Conservation (phyloP, 2,113 vertebrate species). For the Dascyllus trimaculatus region DNA sequence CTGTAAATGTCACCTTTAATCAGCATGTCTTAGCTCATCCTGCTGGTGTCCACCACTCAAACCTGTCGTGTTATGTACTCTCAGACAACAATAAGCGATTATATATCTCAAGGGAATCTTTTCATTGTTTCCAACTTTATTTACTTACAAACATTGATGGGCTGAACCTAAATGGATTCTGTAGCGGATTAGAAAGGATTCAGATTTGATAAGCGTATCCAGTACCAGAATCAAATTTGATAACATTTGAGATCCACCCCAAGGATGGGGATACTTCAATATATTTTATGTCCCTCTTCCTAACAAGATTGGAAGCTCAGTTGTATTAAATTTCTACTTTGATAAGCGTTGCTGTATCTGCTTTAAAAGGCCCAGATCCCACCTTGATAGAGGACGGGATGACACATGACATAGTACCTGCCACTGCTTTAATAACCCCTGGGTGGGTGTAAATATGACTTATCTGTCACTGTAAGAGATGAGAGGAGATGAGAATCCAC, state of each 20-base stretch:
- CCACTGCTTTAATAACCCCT: conserved; percentile 56
- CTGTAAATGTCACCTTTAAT: no score
- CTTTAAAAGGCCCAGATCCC: conserved; percentile 18
- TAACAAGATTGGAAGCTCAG: conserved; percentile 2
- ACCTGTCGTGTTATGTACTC: background rate
- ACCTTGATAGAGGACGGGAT: conserved; percentile 54
- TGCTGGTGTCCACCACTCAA: background rate
- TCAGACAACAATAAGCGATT: background rate
- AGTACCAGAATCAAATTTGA: background rate
- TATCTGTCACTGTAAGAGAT: conserved; percentile 47
- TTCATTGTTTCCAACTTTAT: background rate
- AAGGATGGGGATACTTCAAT: background rate
- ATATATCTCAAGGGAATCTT: background rate
- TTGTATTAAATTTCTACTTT: conserved; percentile 13
- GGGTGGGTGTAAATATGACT: conserved; percentile 63
- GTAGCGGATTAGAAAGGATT: conserved; percentile 10
- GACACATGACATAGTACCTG: conserved; percentile 31
- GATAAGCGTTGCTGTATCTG: conserved; percentile 5
- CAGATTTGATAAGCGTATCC: background rate
- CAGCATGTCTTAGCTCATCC: no score
- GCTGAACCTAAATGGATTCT: conserved; percentile 1
- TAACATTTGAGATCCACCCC: background rate
- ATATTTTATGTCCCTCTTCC: background rate
- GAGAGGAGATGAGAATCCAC: conserved; percentile 63
- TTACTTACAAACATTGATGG: background rate